Percentiles rank a stretch among this genome's conserved stretches.
Evolutionary conservation across 2,113 vertebrate genomes (phyloP).

Genomic region (Vidua macroura): DNA sequence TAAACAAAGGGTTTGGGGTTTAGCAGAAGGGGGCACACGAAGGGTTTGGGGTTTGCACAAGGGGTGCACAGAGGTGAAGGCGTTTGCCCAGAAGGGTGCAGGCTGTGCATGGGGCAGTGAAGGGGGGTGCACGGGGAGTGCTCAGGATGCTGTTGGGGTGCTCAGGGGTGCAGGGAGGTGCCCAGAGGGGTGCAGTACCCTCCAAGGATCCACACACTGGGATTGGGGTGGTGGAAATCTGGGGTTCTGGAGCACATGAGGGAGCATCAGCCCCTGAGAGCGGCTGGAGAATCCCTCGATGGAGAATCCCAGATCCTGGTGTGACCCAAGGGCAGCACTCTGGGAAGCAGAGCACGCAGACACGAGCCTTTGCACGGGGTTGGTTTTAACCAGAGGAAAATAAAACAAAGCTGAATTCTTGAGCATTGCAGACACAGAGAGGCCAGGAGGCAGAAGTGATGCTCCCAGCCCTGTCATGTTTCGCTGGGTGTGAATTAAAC

Average conservation of each 20-base stretch:
- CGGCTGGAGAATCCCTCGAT: accelerated
- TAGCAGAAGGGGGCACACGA: accelerated
- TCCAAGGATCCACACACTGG: accelerated
- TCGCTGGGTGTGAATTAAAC: background rate
- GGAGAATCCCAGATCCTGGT: background rate
- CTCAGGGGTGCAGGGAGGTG: background rate
- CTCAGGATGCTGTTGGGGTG: background rate
- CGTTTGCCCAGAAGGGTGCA: background rate
- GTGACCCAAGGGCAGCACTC: accelerated
- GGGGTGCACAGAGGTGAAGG: too few species aligned
- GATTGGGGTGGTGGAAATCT: background rate
- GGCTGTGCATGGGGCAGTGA: background rate
- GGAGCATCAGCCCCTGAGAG: too few species aligned
- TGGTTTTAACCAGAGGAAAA: background rate
- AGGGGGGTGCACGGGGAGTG: too few species aligned
- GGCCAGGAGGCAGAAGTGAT: background rate
- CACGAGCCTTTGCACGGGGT: accelerated
- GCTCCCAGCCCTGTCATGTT: background rate
- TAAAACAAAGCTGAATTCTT: background rate
- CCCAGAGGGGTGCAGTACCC: background rate
- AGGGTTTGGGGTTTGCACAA: background rate
- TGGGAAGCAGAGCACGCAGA: accelerated
- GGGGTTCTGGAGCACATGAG: accelerated
- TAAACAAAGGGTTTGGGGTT: too few species aligned
- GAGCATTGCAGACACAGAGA: accelerated